phyloP scores from a whole-genome alignment of 2,888 invertebrate species.

The Lasioglossum vierecki region DNA sequence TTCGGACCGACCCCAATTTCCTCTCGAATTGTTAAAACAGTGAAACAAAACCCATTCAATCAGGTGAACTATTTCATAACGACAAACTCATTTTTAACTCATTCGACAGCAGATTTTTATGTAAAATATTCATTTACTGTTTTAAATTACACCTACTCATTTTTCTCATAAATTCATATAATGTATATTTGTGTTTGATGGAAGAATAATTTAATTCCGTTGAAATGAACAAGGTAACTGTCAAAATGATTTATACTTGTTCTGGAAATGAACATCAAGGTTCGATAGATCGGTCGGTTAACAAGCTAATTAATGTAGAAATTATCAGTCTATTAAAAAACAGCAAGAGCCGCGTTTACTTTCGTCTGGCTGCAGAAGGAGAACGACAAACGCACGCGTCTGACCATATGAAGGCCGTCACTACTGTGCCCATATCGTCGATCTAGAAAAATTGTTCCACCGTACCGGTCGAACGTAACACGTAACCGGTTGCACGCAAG shows the following conservation, averaged over 20 bases:
- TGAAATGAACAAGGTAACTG: too few relatives aligned
- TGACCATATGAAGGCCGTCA: slow-evolving; percentile 30
- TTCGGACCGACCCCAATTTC: neutral
- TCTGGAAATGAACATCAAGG: neutral
- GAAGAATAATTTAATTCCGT: too few relatives aligned
- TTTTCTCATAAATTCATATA: too few relatives aligned
- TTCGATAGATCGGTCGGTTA: neutral
- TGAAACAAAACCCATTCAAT: neutral
- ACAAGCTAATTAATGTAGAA: neutral
- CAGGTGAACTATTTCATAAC: neutral
- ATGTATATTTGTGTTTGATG: too few relatives aligned
- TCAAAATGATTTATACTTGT: neutral
- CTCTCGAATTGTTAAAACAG: neutral
- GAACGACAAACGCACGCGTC: slow-evolving; percentile 3
- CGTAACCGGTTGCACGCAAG: slow-evolving; percentile 4
- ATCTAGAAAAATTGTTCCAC: slow-evolving; percentile 30
- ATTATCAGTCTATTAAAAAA: neutral
- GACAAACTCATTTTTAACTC: neutral
- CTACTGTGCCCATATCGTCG: slow-evolving; percentile 36
- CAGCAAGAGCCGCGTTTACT: neutral
- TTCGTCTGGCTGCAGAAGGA: slow-evolving; percentile 10
- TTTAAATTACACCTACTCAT: too few relatives aligned
- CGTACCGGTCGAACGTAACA: slow-evolving; percentile 13
- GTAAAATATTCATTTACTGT: too few relatives aligned
- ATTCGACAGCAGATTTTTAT: too few relatives aligned